These are phyloP conservation scores for Clepsis dumicolana DNA, from an alignment of 2,888 invertebrate genomes.

Conservation along the genomic window DNA sequence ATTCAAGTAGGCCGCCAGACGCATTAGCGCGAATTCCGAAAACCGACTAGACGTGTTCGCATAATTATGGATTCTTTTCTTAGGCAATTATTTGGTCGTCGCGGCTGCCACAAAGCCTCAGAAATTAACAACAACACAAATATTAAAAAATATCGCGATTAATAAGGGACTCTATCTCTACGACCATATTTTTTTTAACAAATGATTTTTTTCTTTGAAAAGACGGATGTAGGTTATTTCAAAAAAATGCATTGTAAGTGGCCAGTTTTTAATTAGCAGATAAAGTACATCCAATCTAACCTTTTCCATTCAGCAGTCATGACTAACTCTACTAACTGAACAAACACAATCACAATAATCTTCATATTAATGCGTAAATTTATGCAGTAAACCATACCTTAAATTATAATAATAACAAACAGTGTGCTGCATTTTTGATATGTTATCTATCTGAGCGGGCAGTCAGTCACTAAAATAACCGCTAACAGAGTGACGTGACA, in stretches of 20 bases:
- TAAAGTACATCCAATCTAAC: background rate
- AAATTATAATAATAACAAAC: constrained; percentile 20
- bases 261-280: no score
- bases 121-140: background rate
- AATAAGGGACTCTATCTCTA: no score
- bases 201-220: no score
- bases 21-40: constrained; percentile 76
- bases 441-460: constrained; percentile 49
- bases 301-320: background rate
- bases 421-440: constrained; percentile 43
- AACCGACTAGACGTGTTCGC: constrained; percentile 69
- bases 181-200: no score
- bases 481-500: constrained; percentile 47
- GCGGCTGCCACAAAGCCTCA: constrained; percentile 53
- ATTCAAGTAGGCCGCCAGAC: constrained; percentile 78
- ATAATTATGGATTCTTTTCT: constrained; percentile 66
- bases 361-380: no score
- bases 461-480: constrained; percentile 59
- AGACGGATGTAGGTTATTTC: no score
- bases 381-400: background rate
- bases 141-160: background rate
- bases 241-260: no score
- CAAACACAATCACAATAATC: no score
- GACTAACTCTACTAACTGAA: background rate
- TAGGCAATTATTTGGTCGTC: constrained; percentile 58